Evolutionary conservation across 1,140 invertebrate genomes (phyloP), one percentile per base, ranked within the genome.

Genomic region (Callitettix versicolor): DNA sequence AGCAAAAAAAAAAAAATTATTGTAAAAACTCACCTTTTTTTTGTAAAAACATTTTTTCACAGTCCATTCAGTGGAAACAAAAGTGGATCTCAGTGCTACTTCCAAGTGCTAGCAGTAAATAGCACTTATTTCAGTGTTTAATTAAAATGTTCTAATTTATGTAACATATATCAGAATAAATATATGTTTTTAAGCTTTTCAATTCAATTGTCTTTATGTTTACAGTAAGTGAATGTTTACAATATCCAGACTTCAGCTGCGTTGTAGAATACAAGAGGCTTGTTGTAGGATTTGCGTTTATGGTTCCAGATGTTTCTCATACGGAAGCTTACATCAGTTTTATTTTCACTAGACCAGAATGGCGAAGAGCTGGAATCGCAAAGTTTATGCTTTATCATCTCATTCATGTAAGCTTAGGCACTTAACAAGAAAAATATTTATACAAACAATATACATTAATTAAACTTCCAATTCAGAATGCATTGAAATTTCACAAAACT

Each of bases 341-440:
- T 67, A 77, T 95, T 48, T 82, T 93, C 50, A 86, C 85, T 0
- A 78, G 91, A 59, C 90, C 90, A 0, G 85, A 88, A 64, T 95
- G 91, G 91, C 73, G 86, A 47, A 76, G 79, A 58, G 79, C 79
- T 26, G 85, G 86, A 15, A 89, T 95, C 48, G 91, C 81, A 1
- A 84, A 76, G 50, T 93, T 92, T 65, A 94, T 95, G 87, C 67
- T 95, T 0, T 95, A 95, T 66, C 91, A 95, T 77, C 73, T 95
- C 34, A 86, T 93, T 59, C 82, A 87, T 73, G 82, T 85, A 70
- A 65, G 55, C 41, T 43, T 55, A 50, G 42, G 55, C 44, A 58
- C 38, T 34, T 30, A 30, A 30, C 3, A 4, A 3, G 9, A 30
- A 30, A 9, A 30, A 30, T 30, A n/a, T n/a, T n/a, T 22, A 40